These are phyloP conservation scores for Micrasema minimum DNA, from an alignment of 1,140 invertebrate genomes.

Conservation along the genomic window DNA sequence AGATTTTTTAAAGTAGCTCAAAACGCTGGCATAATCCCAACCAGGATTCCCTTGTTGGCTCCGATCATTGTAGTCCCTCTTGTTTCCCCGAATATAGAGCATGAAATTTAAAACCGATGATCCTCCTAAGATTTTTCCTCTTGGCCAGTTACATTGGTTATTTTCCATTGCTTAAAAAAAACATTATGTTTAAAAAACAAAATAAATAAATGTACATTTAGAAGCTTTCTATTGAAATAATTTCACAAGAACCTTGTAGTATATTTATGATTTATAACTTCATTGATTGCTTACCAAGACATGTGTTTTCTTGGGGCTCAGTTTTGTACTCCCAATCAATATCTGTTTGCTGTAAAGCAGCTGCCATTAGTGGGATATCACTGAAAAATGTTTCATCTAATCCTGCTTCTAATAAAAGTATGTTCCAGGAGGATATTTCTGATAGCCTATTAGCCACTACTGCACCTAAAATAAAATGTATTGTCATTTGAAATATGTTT, in stretches of 20 bases:
- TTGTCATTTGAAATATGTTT: too few relatives aligned
- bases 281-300: constrained; percentile 74
- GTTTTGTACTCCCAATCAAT: constrained; percentile 94
- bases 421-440: constrained; percentile 80
- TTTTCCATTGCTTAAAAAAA: too few relatives aligned
- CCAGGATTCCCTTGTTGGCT: constrained; percentile 84
- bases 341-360: constrained; percentile 87
- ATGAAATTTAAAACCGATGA: constrained; percentile 94
- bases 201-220: too few relatives aligned
- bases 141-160: constrained; percentile 84
- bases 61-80: constrained; percentile 91
- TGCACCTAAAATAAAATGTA: constrained; percentile 61
- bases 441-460: constrained; percentile 90
- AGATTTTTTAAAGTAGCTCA: constrained; percentile 91
- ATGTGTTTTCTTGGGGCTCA: constrained; percentile 84
- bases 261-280: too few relatives aligned
- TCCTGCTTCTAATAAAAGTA: constrained; percentile 88
- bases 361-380: constrained; percentile 89
- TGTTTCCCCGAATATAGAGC: constrained; percentile 90
- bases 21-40: constrained; percentile 89
- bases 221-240: too few relatives aligned
- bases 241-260: too few relatives aligned
- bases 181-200: too few relatives aligned
- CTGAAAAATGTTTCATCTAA: constrained; percentile 92
- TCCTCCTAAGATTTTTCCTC: constrained; percentile 88